Base-by-base conservation (phyloP, 2,888 invertebrate genomes). In the Drosophila antonietae region DNA sequence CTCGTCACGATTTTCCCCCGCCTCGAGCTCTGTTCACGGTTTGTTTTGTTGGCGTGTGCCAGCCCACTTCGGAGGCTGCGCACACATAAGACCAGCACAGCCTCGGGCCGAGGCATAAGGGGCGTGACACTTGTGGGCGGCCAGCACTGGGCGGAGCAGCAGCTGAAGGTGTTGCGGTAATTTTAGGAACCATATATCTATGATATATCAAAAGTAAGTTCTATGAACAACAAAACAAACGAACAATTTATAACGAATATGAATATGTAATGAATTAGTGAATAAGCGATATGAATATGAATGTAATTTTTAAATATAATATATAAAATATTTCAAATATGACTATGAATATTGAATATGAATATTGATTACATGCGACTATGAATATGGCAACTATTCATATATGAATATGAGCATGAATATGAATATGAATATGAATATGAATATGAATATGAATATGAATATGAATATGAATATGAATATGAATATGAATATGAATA, bases 171-270 rank as follows among this genome's bases (percentile, higher is more conserved):
- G 94, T 94, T 94, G 94, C 95, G 96, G 96, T 95, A 95, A 95
- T 95, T 95, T 96, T 96, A 80, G 95, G 95, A 96, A 96, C 97
- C 97, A 97, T 97, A 97, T 97, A 97, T 97, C 97, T 97, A 97
- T 97, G 97, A 97, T 97, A 97, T 97, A 97, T 97, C 95, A 95
- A 93, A 94, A 94, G 97, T 97, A 97, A 96, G 97, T 97, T 97
- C 97, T 97, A 96, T 97, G 97, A 97, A 97, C 97, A 93, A 81
- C 77, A 87, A 79, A 87, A 75, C 66, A 88, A 89, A 62, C 81
- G 74, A 88, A 80, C 81, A 70, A 89, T 73, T 77, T 75, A 71
- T 79, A 74, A 73, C 73, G 73, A 80, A 66, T 69, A 77, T 57
- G 33, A 72, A 58, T 64, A 53, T 43, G 57, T 15, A 12, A 73